A percentile compares a stretch with the other conserved stretches of the same genome.
Evolutionary conservation across 2,888 invertebrate genomes (phyloP).

Genomic region (Resseliella maxima): DNA sequence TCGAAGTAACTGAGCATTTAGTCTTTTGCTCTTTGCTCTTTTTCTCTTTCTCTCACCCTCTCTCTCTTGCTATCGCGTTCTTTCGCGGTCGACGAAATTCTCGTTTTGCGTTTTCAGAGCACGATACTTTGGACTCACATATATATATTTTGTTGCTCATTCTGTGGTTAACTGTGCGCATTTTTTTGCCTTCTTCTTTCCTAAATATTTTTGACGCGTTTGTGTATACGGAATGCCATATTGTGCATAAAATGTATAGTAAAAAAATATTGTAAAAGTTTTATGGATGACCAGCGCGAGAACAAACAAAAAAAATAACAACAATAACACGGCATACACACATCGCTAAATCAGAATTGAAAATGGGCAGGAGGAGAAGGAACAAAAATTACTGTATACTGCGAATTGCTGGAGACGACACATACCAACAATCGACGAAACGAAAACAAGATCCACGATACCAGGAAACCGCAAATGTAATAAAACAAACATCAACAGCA

Average conservation of each 20-base stretch:
- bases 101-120: conserved; percentile 28
- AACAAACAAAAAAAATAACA: not conserved
- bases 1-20: not conserved
- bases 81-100: not conserved
- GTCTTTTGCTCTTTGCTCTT: conserved; percentile 20
- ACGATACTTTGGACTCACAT: not conserved
- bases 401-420: conserved; percentile 20
- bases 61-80: too few relatives aligned
- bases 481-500: conserved; percentile 54
- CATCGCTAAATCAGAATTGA: not conserved
- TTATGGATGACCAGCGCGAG: conserved; percentile 36
- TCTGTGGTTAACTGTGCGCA: conserved; percentile 43
- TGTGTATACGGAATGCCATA: conserved; percentile 16
- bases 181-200: not conserved
- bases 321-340: not conserved
- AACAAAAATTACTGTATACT: conserved; percentile 20
- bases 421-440: not conserved
- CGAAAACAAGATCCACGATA: conserved; percentile 42
- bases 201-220: conserved; percentile 35
- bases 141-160: not conserved
- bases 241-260: conserved; percentile 38
- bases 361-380: conserved; percentile 5
- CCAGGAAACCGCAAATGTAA: conserved; percentile 53
- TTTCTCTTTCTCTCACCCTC: not conserved
- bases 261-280: conserved; percentile 29